phyloP scores from a whole-genome alignment of 1,140 invertebrate genomes.

The Elymnias hypermnestra region DNA sequence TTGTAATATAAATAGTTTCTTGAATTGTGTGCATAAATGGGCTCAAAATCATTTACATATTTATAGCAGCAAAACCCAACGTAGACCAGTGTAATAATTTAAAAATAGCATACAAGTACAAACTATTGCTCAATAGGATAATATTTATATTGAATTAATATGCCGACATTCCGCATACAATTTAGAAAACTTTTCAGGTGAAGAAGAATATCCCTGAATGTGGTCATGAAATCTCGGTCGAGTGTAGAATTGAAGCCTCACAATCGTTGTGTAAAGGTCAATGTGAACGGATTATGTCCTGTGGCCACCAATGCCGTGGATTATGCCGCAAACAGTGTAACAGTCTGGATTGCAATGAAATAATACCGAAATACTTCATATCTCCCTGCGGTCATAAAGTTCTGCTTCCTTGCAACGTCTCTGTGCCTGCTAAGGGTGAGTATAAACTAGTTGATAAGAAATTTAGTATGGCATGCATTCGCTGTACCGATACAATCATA shows the following conservation, averaged over 20 bases:
- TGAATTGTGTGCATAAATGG: too few species aligned
- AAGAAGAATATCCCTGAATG: conserved; percentile 65
- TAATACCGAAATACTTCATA: conserved; percentile 24
- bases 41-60: too few species aligned
- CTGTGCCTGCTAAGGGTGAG: not conserved
- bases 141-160: too few species aligned
- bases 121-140: too few species aligned
- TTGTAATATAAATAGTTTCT: too few species aligned
- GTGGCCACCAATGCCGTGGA: conserved; percentile 66
- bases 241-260: conserved; percentile 38
- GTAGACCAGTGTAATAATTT: too few species aligned
- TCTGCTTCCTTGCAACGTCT: conserved; percentile 49
- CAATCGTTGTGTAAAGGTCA: conserved; percentile 38
- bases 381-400: conserved; percentile 68
- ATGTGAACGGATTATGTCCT: conserved; percentile 54
- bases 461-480: too few species aligned
- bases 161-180: too few species aligned
- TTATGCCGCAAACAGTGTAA: conserved; percentile 58
- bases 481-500: too few species aligned
- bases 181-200: conserved; percentile 54
- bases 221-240: conserved; percentile 51
- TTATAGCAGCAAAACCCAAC: too few species aligned
- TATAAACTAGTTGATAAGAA: too few species aligned
- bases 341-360: conserved; percentile 32
- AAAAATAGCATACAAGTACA: too few species aligned